These are phyloP conservation scores for Amphiprion ocellaris DNA, from an alignment of 2,113 vertebrate genomes.

Conservation along the genomic window DNA sequence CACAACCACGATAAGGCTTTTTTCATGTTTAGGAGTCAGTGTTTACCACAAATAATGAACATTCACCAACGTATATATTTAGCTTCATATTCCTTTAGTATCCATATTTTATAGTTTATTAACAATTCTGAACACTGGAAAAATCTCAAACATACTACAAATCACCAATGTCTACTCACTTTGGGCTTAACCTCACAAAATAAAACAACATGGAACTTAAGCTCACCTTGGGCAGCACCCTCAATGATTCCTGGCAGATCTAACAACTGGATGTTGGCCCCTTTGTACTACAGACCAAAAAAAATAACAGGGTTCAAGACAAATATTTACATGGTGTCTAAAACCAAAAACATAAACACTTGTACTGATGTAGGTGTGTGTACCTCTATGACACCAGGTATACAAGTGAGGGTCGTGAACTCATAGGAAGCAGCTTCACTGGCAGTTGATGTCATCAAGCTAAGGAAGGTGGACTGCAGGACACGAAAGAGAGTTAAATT, in stretches of 20 bases:
- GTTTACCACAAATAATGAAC: no score
- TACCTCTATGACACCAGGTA: slow-evolving; percentile 98
- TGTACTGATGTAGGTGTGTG: background rate
- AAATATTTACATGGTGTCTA: background rate
- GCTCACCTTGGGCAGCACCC: slow-evolving; percentile 94
- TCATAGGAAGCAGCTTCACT: slow-evolving; percentile 97
- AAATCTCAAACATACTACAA: background rate
- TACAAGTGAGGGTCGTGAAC: slow-evolving; percentile 98
- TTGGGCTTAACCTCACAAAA: background rate
- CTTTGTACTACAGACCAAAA: slow-evolving; percentile 89
- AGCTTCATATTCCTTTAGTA: no score
- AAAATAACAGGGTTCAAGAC: background rate
- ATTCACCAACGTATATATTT: no score
- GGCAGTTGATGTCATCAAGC: slow-evolving; percentile 97
- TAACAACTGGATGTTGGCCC: slow-evolving; percentile 97
- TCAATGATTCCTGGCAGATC: slow-evolving; percentile 99
- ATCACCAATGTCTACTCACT: background rate
- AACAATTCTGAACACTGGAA: no score
- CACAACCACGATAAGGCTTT: background rate
- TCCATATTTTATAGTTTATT: no score
- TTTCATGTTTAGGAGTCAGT: no score
- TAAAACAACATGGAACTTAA: background rate
- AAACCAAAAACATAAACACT: background rate
- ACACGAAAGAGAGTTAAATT: background rate
- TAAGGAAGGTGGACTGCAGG: slow-evolving; percentile 96